A percentile compares a stretch with the other conserved stretches of the same genome.
These are phyloP conservation scores for Polyodon spathula DNA, from an alignment of 2,113 vertebrate genomes.

Conservation along the genomic window DNA sequence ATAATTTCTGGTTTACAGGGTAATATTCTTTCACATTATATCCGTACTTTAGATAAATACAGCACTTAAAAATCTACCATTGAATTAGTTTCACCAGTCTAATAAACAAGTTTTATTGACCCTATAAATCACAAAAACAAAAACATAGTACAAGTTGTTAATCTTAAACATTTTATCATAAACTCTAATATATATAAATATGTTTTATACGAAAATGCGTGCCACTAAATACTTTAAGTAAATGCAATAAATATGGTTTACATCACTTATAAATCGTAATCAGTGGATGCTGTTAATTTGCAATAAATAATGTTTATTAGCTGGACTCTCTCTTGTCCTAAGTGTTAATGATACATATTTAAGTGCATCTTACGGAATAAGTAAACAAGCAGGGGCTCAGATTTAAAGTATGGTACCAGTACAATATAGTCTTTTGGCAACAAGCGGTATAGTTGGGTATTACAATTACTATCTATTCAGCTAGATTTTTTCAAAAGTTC, in stretches of 20 bases:
- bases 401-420: too few species aligned
- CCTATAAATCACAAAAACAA: slow-evolving; percentile 88
- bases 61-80: slow-evolving; percentile 91
- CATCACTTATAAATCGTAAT: slow-evolving; percentile 84
- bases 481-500: too few species aligned
- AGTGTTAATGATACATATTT: slow-evolving; percentile 65
- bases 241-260: slow-evolving; percentile 96
- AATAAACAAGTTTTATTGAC: slow-evolving; percentile 94
- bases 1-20: slow-evolving; percentile 86
- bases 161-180: slow-evolving; percentile 93
- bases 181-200: slow-evolving; percentile 86
- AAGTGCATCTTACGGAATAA: slow-evolving; percentile 42
- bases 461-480: too few species aligned
- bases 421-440: too few species aligned
- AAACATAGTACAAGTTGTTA: slow-evolving; percentile 91
- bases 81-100: slow-evolving; percentile 94
- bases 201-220: slow-evolving; percentile 93
- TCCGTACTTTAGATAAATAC: slow-evolving; percentile 89
- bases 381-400: slow-evolving; percentile 30
- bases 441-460: too few species aligned
- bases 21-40: slow-evolving; percentile 83
- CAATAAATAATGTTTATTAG: slow-evolving; percentile 99
- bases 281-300: slow-evolving; percentile 98
- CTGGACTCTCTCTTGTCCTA: slow-evolving; percentile 66
- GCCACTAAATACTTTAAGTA: slow-evolving; percentile 91